phyloP scores from a whole-genome alignment of 2,888 invertebrate genomes.

The Emesis castigata region DNA sequence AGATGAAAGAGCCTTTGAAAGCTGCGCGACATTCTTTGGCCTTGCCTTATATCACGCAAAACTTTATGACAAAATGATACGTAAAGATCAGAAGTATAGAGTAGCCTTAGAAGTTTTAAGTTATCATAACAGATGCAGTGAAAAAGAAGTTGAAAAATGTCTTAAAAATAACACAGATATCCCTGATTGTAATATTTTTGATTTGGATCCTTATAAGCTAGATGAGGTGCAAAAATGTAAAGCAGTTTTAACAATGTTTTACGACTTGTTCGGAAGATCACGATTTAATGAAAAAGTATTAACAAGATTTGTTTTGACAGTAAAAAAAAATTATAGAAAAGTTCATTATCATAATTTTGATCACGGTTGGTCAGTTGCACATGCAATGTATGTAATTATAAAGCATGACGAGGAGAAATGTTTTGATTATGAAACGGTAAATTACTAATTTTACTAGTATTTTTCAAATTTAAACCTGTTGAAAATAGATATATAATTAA shows the following conservation, averaged over 20 bases:
- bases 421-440: slow-evolving; percentile 77
- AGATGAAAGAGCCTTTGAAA: slow-evolving; percentile 95
- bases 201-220: slow-evolving; percentile 93
- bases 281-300: slow-evolving; percentile 92
- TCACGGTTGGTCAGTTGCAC: slow-evolving; percentile 96
- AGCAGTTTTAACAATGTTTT: slow-evolving; percentile 93
- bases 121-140: slow-evolving; percentile 94
- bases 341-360: slow-evolving; percentile 97
- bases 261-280: slow-evolving; percentile 90
- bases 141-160: slow-evolving; percentile 89
- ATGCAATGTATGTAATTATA: slow-evolving; percentile 94
- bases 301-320: slow-evolving; percentile 93
- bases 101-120: slow-evolving; percentile 95
- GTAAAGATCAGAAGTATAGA: slow-evolving; percentile 95
- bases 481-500: too few species aligned
- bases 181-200: slow-evolving; percentile 86
- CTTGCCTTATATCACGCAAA: slow-evolving; percentile 96
- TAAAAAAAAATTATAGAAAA: slow-evolving; percentile 95
- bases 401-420: slow-evolving; percentile 80
- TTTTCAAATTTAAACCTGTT: too few species aligned
- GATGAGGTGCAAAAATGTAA: slow-evolving; percentile 93
- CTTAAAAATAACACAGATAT: slow-evolving; percentile 67
- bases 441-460: slow-evolving; percentile 34
- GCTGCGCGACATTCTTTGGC: slow-evolving; percentile 96
- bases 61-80: slow-evolving; percentile 94